Evolutionary conservation across 2,888 invertebrate genomes (phyloP), one percentile per base, ranked within the genome.

Genomic region (Sclerodermus sp.): DNA sequence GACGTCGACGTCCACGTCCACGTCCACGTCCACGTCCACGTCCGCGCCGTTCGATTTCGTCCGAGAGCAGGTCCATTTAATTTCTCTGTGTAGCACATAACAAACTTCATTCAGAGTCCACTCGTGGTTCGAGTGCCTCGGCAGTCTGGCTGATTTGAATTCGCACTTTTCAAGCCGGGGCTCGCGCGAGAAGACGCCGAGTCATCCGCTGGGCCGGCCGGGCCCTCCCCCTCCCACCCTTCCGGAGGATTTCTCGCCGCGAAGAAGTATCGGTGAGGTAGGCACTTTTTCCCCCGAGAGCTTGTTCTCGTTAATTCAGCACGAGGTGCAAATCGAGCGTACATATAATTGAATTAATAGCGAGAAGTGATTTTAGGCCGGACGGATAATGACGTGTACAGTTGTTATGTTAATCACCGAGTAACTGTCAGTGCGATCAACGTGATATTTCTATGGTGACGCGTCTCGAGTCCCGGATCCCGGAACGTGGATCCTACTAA

Each of bases 91-190:
- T 23, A 23, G 23, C 23, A 23, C 23, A 23, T 23, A 23, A 23
- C 23, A 23, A 23, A 23, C 23, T 23, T 23, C 23, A 23, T 23
- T 23, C 23, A 23, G 23, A 23, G 23, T 23, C 23, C 23, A 23
- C 23, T 23, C 23, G 4, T 3, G 3, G 23, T 23, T 49, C 44
- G 49, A 49, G 53, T 48, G 46, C 54, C 43, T 47, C 31, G 45
- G 53, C 53, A 53, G 57, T 60, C 59, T 59, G 57, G 47, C 53
- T 55, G 57, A 62, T 62, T 62, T 63, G 57, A 60, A 62, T 62
- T 62, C 63, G 63, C 62, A 55, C 55, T 60, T 53, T 43, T 45
- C 54, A 56, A 51, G 47, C 54, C 46, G 43, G 53, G 36, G 54
- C 53, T 62, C 54, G 60, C 63, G 14, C 5, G 23, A 23, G n/a